Conservation (phyloP, 2,888 invertebrate species). For the Mythimna pallens region DNA sequence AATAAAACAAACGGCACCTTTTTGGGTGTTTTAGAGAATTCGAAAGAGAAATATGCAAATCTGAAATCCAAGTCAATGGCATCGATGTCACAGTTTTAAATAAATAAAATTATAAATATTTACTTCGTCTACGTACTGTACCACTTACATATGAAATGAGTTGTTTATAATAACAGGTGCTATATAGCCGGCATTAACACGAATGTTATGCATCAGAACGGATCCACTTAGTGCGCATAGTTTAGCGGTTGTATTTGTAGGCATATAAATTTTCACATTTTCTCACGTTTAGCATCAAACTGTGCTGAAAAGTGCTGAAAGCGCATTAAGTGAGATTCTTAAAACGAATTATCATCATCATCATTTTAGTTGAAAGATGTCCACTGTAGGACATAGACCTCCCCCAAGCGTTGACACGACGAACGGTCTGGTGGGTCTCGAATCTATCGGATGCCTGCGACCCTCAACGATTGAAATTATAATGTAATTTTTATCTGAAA, state of each 20-base stretch:
- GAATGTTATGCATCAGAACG: conserved; percentile 24
- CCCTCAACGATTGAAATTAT: too few species aligned
- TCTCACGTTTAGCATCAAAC: conserved; percentile 19
- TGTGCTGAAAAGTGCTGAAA: not conserved
- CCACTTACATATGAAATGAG: conserved; percentile 13
- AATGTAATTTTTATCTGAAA: too few species aligned
- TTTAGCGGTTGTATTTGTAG: not conserved
- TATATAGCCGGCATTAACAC: conserved; percentile 7
- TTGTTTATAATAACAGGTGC: not conserved
- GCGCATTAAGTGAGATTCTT: too few species aligned
- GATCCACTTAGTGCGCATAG: conserved; percentile 26
- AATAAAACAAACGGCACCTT: too few species aligned
- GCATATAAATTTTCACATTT: conserved; percentile 40
- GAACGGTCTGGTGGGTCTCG: too few species aligned
- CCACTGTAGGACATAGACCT: too few species aligned
- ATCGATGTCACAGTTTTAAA: not conserved
- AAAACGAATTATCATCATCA: too few species aligned
- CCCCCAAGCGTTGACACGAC: too few species aligned
- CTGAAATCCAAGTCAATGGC: not conserved
- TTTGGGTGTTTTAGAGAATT: not conserved
- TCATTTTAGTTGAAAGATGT: too few species aligned
- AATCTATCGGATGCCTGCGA: too few species aligned
- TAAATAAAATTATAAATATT: conserved; percentile 3
- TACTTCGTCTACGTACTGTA: not conserved
- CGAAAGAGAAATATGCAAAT: not conserved